phyloP scores from a whole-genome alignment of 2,888 invertebrate species.

The Megaustenia siamemsis region DNA sequence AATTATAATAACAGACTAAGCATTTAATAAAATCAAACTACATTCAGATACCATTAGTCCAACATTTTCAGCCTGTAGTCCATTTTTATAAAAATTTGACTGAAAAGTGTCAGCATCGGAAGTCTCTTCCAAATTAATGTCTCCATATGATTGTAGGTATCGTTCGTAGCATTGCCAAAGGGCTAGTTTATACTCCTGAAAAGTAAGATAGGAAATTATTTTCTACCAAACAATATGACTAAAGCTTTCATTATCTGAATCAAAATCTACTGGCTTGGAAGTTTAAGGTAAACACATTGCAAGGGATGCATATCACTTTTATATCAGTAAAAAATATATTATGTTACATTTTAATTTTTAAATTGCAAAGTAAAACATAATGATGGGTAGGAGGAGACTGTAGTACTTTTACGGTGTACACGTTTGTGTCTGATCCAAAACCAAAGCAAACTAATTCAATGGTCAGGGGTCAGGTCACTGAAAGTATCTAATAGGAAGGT shows the following conservation, averaged over 20 bases:
- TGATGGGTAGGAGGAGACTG: too few relatives aligned
- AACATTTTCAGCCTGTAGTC: constrained; percentile 75
- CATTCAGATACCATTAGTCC: constrained; percentile 72
- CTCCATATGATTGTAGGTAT: constrained; percentile 76
- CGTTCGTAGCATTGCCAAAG: constrained; percentile 79
- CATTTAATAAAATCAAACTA: too few relatives aligned
- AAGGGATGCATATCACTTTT: too few relatives aligned
- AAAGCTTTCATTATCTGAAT: not conserved
- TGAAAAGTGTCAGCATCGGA: constrained; percentile 76
- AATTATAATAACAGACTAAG: too few relatives aligned
- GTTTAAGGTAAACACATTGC: not conserved
- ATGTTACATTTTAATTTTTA: too few relatives aligned
- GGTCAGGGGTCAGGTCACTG: too few relatives aligned
- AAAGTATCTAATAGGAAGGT: too few relatives aligned
- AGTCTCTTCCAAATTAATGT: constrained; percentile 74
- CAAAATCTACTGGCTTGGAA: not conserved
- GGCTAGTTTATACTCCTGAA: constrained; percentile 64
- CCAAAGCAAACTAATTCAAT: too few relatives aligned
- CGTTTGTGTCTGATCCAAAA: too few relatives aligned
- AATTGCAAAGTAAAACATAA: too few relatives aligned
- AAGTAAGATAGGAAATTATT: constrained; percentile 13
- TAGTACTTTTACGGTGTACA: too few relatives aligned
- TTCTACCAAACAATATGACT: not conserved
- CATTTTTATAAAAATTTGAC: constrained; percentile 75
- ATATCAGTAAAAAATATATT: too few relatives aligned